Conservation (phyloP, 1,140 invertebrate genomes). For the Ceratosolen solmsi region DNA sequence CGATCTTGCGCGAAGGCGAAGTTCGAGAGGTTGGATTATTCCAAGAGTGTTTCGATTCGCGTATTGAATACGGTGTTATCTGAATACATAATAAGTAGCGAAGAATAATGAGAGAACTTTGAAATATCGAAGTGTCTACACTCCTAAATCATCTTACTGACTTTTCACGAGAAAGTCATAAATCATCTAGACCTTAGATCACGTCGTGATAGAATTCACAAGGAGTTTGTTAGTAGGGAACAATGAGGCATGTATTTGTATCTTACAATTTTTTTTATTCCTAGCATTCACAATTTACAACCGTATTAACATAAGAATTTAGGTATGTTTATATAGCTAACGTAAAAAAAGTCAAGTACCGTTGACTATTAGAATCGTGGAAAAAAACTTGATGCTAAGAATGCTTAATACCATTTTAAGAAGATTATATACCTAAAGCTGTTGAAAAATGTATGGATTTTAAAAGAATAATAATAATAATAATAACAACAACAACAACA, state of each 20-base stretch:
- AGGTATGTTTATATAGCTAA: neutral
- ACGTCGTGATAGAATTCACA: slow-evolving; percentile 12
- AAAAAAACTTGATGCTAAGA: neutral
- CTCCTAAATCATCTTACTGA: slow-evolving; percentile 21
- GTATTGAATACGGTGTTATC: neutral
- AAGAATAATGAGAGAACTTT: neutral
- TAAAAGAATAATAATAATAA: neutral
- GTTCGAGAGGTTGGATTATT: neutral
- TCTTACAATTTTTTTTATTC: neutral
- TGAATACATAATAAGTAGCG: slow-evolving; percentile 4
- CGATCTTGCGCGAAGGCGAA: neutral
- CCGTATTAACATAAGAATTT: slow-evolving; percentile 16
- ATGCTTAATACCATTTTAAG: neutral
- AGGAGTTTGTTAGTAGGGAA: neutral
- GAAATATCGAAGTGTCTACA: slow-evolving; percentile 7
- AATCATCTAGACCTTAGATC: slow-evolving; percentile 22
- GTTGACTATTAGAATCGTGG: too few relatives aligned
- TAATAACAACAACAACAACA: too few relatives aligned
- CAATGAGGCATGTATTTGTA: slow-evolving; percentile 15
- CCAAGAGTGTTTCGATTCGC: neutral
- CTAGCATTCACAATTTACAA: neutral
- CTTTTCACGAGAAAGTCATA: slow-evolving; percentile 1
- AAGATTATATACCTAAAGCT: neutral
- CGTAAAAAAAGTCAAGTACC: neutral
- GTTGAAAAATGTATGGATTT: neutral